Percentiles rank a stretch among this genome's conserved stretches.
Evolutionary conservation across 1,140 invertebrate genomes (phyloP).

Genomic region (Homarus americanus): DNA sequence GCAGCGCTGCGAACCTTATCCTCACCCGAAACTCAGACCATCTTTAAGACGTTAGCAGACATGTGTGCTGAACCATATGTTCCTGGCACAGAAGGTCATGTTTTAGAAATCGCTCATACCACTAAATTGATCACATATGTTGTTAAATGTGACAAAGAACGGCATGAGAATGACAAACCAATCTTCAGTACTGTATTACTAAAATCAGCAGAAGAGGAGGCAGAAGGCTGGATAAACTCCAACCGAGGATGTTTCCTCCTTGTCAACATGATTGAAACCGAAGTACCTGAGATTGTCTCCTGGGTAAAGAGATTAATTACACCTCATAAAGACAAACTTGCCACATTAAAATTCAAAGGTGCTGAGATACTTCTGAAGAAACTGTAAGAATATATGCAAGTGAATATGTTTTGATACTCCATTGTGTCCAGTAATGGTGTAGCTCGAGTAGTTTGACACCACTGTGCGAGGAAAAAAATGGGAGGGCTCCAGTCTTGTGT

Average conservation of each 20-base stretch:
- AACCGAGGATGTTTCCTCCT: constrained; percentile 71
- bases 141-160: constrained; percentile 68
- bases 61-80: constrained; percentile 49
- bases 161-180: constrained; percentile 37
- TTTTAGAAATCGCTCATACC: constrained; percentile 64
- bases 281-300: constrained; percentile 43
- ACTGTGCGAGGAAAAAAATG: too few relatives aligned
- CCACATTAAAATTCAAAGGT: constrained; percentile 23
- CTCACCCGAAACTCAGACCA: constrained; percentile 25
- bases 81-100: constrained; percentile 61
- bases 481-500: too few relatives aligned
- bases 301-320: constrained; percentile 31
- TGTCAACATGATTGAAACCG: constrained; percentile 63
- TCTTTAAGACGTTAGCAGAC: constrained; percentile 62
- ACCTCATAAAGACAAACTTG: constrained; percentile 48
- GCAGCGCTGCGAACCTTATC: constrained; percentile 51
- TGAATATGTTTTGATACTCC: background rate
- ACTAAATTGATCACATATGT: constrained; percentile 70
- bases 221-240: constrained; percentile 43
- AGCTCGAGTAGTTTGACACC: too few relatives aligned
- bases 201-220: constrained; percentile 34
- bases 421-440: too few relatives aligned
- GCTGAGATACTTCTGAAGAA: constrained; percentile 47
- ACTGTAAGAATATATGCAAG: background rate
- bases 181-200: constrained; percentile 58